Percentiles rank a stretch among this genome's conserved stretches.
Conservation (phyloP, 2,888 invertebrate genomes). For the Graphium colonna region DNA sequence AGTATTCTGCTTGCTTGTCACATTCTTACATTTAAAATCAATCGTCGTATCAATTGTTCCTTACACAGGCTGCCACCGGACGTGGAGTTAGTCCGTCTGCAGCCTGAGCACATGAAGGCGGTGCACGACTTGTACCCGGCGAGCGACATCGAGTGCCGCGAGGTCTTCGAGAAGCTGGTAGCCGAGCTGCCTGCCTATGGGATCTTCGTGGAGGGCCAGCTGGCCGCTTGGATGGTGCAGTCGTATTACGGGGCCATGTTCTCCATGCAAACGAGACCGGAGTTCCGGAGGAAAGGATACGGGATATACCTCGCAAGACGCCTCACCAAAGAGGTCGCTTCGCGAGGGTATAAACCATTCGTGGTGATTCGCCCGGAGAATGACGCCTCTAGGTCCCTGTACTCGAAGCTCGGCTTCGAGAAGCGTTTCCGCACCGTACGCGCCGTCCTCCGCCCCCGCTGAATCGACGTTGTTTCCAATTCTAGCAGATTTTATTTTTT, state of each 20-base stretch:
- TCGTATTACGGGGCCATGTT: constrained; percentile 96
- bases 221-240: constrained; percentile 95
- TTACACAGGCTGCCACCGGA: constrained; percentile 80
- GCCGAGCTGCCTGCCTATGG: constrained; percentile 89
- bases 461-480: constrained; percentile 60
- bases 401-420: constrained; percentile 90
- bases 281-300: constrained; percentile 86
- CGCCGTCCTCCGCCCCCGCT: constrained; percentile 84
- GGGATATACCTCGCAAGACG: constrained; percentile 86
- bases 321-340: constrained; percentile 83
- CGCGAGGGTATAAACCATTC: constrained; percentile 89
- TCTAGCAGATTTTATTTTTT: constrained; percentile 80
- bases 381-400: constrained; percentile 90
- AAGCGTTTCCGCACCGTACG: constrained; percentile 90
- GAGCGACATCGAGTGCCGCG: constrained; percentile 92
- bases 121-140: constrained; percentile 93
- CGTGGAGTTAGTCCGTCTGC: constrained; percentile 87
- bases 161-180: constrained; percentile 90
- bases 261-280: constrained; percentile 92
- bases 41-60: neutral
- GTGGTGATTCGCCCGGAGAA: constrained; percentile 92
- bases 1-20: too few species aligned
- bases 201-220: constrained; percentile 86
- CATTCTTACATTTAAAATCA: neutral
- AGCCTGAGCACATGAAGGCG: constrained; percentile 88